These are phyloP conservation scores for Noctua janthina DNA, from an alignment of 2,888 invertebrate genomes.

Conservation along the genomic window DNA sequence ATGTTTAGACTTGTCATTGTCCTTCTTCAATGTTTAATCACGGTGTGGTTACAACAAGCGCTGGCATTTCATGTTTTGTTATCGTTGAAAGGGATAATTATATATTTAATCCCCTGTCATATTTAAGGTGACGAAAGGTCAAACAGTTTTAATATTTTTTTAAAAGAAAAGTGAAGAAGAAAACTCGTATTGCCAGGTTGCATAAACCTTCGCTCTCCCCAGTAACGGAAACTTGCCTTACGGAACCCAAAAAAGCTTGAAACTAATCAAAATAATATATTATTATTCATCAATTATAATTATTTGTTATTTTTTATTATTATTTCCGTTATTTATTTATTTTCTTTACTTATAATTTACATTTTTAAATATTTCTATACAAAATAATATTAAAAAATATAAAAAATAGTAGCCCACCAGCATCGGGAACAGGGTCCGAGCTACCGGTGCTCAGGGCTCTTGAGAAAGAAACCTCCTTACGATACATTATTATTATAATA, in stretches of 20 bases:
- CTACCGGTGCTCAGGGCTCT: too few species aligned
- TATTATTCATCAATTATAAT: too few species aligned
- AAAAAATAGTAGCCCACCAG: too few species aligned
- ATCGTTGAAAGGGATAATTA: background rate
- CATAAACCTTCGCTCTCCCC: background rate
- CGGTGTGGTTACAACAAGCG: slow-evolving; percentile 7
- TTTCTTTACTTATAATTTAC: too few species aligned
- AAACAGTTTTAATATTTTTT: background rate
- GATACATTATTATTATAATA: too few species aligned
- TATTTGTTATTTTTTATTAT: too few species aligned
- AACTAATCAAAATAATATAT: background rate
- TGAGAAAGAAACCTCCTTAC: too few species aligned
- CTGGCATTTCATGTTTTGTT: slow-evolving; percentile 3
- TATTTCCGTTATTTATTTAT: too few species aligned
- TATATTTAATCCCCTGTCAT: background rate
- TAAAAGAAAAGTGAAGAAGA: background rate
- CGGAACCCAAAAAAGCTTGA: background rate
- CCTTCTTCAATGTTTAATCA: slow-evolving; percentile 17
- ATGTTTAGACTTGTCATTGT: slow-evolving; percentile 7
- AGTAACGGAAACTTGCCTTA: background rate
- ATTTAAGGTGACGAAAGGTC: background rate
- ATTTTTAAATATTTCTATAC: too few species aligned
- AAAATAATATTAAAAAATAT: too few species aligned
- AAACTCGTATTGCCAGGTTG: background rate
- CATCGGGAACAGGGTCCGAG: too few species aligned